Evolutionary conservation across 2,797 vertebrate species (phyloP).

Genomic region (Gymnothorax javanicus): DNA sequence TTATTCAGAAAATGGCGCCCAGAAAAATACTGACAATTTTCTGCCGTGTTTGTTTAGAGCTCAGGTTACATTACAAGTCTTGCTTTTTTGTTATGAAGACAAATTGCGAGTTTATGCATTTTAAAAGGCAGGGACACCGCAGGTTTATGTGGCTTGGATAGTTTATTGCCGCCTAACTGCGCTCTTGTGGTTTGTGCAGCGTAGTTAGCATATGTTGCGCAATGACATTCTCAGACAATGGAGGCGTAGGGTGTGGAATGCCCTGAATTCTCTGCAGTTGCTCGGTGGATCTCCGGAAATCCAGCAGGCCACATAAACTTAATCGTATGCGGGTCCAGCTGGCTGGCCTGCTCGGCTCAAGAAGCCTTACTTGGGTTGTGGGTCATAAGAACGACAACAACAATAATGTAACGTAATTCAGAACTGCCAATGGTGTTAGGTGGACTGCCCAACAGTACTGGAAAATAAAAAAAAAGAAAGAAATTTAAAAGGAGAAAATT

Average conservation of each 20-base stretch:
- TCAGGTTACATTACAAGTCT: neutral
- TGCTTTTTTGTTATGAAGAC: constrained; percentile 34
- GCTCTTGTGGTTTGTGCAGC: constrained; percentile 42
- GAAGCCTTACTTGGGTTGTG: constrained; percentile 26
- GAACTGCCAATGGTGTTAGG: neutral
- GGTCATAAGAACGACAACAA: constrained; percentile 14
- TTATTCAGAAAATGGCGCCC: neutral
- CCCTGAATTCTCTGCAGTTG: neutral
- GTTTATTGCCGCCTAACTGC: constrained; percentile 46
- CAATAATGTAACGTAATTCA: neutral
- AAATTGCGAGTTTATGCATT: constrained; percentile 43
- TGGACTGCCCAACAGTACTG: neutral
- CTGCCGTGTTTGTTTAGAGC: neutral
- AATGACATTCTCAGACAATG: constrained; percentile 52
- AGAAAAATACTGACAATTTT: neutral
- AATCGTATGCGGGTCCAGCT: constrained; percentile 46
- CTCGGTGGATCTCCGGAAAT: constrained; percentile 25
- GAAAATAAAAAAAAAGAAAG: neutral
- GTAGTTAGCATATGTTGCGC: constrained; percentile 43
- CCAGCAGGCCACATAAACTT: constrained; percentile 38
- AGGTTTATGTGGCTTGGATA: constrained; percentile 44
- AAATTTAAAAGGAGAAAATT: neutral
- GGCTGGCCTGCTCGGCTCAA: constrained; percentile 35
- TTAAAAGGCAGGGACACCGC: constrained; percentile 38
- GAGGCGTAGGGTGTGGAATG: constrained; percentile 27